Conservation (phyloP, 2,113 vertebrate species). For the Oxygymnocypris stewartii region DNA sequence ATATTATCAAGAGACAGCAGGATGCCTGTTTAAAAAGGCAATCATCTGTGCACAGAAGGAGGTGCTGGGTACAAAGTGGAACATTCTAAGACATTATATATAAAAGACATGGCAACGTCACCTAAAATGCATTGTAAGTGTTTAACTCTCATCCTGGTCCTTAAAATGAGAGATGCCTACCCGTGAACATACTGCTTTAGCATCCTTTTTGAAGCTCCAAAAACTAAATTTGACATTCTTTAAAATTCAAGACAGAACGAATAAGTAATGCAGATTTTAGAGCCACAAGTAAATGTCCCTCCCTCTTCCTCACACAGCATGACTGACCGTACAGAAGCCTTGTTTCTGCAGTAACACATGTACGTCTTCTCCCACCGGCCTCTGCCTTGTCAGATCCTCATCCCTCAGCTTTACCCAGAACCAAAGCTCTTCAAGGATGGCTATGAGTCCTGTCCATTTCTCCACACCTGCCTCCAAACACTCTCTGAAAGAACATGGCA, state of each 20-base stretch:
- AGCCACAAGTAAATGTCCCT: not conserved
- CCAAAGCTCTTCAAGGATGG: conserved; percentile 80
- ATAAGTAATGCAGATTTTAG: too few species aligned
- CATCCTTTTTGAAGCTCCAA: too few species aligned
- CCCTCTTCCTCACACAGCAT: not conserved
- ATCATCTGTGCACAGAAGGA: not conserved
- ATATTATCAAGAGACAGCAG: not conserved
- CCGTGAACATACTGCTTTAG: too few species aligned
- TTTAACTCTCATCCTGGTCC: not conserved
- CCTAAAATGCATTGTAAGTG: not conserved
- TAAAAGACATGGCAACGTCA: not conserved
- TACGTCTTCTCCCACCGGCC: conserved; percentile 79
- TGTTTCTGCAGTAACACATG: conserved; percentile 79
- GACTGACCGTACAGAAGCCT: conserved; percentile 79
- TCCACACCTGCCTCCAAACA: conserved; percentile 80
- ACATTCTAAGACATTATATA: not conserved
- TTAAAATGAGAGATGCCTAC: not conserved
- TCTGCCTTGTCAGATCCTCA: conserved; percentile 79
- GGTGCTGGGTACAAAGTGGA: not conserved
- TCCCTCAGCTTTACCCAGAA: conserved; percentile 81
- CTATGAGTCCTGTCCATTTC: conserved; percentile 78
- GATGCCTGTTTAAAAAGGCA: not conserved
- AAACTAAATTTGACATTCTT: too few species aligned
- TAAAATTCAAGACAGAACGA: too few species aligned
- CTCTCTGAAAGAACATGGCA: conserved; percentile 65